Base-by-base conservation (phyloP, 2,888 invertebrate genomes). In the Harpalus rubripes region DNA sequence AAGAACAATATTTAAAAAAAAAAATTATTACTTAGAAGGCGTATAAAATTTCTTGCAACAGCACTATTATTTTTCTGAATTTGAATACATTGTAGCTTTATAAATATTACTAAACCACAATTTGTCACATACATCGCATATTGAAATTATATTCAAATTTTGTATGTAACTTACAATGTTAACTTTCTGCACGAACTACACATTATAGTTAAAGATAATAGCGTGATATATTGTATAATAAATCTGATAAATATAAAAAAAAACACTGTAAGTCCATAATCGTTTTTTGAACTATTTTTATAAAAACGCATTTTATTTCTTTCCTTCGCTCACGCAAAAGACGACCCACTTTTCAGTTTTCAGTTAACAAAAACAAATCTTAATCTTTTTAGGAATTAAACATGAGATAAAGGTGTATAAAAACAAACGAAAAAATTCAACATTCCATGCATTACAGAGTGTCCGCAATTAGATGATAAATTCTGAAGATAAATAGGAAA, bases 381-480 rank as follows among this genome's bases (percentile, higher is more conserved):
- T 68, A 68, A 68, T 68, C 68, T 68, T 68, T 22, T 12, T 10
- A 63, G 8, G 63, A 63, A 63, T 63, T 32, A 68, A 68, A 39
- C 39, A 68, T 12, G 26, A 68, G 68, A 68, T 68, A 68, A 68
- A 68, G 1, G 7, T 32, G 32, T 15, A 68, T 26, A 68, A 68
- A 39, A 68, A 68, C 39, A 68, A 63, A 68, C 32, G 68, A 68
- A 39, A 32, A 68, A 68, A 68, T 12, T 39, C 65, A 68, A 39
- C 68, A 68, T 68, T 68, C 39, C 39, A 0, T 26, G 15, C 26
- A 39, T 68, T 12, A n/a, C 39, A 6, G 6, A 15, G 39, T 1
- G 68, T 39, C 68, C 3, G 68, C 39, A 68, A 39, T 68, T 68
- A 68, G n/a, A 68, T 32, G 68, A 68, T 68, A 68, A 68, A 68